Percentiles rank a stretch among this genome's conserved stretches.
These are phyloP conservation scores for Melanotaenia maccullochi DNA, from an alignment of 2,797 vertebrate species.

Conservation along the genomic window DNA sequence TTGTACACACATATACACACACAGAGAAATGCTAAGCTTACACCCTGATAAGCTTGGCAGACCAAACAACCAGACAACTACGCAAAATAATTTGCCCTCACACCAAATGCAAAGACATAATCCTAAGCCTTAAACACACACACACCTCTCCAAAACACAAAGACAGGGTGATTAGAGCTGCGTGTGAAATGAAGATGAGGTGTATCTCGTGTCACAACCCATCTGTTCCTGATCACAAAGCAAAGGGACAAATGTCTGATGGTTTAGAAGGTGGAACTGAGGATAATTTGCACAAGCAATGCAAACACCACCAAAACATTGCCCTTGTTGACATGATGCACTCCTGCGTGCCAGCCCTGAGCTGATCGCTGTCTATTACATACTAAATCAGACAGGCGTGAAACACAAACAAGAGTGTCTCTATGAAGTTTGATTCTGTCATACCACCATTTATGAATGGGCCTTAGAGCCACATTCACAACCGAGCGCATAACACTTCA, in stretches of 20 bases:
- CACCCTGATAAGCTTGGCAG: conserved; percentile 21
- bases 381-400: conserved; percentile 39
- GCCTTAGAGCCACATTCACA: conserved; percentile 40
- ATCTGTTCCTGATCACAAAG: conserved; percentile 65
- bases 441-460: conserved; percentile 18
- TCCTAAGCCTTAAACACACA: conserved; percentile 34
- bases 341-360: conserved; percentile 31
- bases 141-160: conserved; percentile 49
- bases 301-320: conserved; percentile 27
- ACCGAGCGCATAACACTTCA: conserved; percentile 41
- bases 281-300: conserved; percentile 21
- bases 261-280: conserved; percentile 6
- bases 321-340: background rate
- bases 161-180: conserved; percentile 54
- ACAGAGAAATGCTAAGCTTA: conserved; percentile 17
- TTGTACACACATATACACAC: background rate
- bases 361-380: conserved; percentile 29
- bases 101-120: conserved; percentile 31
- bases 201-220: conserved; percentile 55
- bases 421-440: conserved; percentile 20
- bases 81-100: conserved; percentile 30
- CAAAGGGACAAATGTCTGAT: conserved; percentile 18
- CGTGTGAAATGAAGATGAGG: conserved; percentile 58
- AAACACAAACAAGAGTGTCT: conserved; percentile 39
- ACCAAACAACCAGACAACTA: conserved; percentile 33